Percentiles rank a stretch among this genome's conserved stretches.
Conservation (phyloP, 2,797 vertebrate genomes). For the Fistularia commersonii region DNA sequence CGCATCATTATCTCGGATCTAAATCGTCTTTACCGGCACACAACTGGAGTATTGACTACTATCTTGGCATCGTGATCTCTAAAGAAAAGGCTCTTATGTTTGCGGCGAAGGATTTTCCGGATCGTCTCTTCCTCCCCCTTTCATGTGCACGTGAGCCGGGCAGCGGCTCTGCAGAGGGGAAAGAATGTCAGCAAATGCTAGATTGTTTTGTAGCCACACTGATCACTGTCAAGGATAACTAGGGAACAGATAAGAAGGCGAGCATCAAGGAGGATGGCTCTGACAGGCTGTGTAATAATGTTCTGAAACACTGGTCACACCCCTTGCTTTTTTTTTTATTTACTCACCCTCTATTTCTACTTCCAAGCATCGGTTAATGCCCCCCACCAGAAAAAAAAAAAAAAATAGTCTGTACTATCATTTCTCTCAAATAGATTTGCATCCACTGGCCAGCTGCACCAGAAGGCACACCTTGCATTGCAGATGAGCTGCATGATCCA, state of each 20-base stretch:
- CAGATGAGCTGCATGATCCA: constrained; percentile 63
- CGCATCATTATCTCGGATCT: constrained; percentile 35
- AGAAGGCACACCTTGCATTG: constrained; percentile 44
- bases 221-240: constrained; percentile 36
- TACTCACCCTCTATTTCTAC: constrained; percentile 20
- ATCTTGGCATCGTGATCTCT: constrained; percentile 39
- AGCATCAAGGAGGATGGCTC: constrained; percentile 33
- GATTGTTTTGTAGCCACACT: constrained; percentile 16
- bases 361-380: neutral
- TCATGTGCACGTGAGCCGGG: constrained; percentile 27
- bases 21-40: constrained; percentile 23
- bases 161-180: constrained; percentile 2
- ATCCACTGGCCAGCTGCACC: constrained; percentile 29
- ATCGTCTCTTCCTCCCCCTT: constrained; percentile 22
- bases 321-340: constrained; percentile 24
- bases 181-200: constrained; percentile 40
- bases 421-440: constrained; percentile 41
- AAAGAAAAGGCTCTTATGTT: constrained; percentile 3
- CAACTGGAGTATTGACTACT: constrained; percentile 27
- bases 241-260: constrained; percentile 27
- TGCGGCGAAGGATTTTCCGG: constrained; percentile 7
- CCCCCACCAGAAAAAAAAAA: too few species aligned
- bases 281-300: constrained; percentile 57
- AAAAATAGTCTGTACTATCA: neutral
- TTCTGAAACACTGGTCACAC: constrained; percentile 55